A percentile compares a stretch with the other conserved stretches of the same genome.
These are phyloP conservation scores for Alcedo quadribrachys DNA, from an alignment of 2,797 vertebrate species.

Conservation along the genomic window DNA sequence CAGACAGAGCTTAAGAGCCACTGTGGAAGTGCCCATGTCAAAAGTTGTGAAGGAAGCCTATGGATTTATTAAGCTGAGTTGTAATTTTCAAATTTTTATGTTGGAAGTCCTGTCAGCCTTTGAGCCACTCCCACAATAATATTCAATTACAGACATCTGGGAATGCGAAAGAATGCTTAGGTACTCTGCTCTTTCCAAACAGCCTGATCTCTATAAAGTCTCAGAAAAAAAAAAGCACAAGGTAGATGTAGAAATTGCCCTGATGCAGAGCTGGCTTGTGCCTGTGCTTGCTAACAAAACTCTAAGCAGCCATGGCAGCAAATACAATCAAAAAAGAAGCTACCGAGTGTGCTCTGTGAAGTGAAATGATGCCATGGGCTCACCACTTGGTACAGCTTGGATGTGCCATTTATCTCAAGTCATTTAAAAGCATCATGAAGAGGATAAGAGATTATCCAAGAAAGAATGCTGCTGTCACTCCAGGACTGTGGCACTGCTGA, in stretches of 20 bases:
- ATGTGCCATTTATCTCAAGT: neutral
- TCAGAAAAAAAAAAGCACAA: neutral
- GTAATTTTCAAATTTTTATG: neutral
- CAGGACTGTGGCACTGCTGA: neutral
- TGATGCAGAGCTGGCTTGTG: neutral
- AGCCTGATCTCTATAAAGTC: neutral
- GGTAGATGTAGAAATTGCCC: neutral
- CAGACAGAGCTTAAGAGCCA: neutral
- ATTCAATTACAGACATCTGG: neutral
- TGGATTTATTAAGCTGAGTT: neutral
- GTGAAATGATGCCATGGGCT: neutral
- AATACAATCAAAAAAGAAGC: neutral
- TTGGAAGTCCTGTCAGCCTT: neutral
- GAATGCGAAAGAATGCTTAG: neutral
- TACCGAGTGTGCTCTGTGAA: neutral
- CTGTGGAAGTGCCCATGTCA: neutral
- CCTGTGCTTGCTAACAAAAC: neutral
- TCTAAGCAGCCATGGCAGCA: neutral
- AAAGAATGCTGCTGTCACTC: neutral
- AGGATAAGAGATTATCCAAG: neutral
- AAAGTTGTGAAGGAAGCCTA: neutral
- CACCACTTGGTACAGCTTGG: fast-evolving
- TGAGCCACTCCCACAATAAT: neutral
- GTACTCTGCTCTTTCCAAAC: neutral
- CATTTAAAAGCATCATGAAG: neutral